Percentiles rank a stretch among this genome's conserved stretches.
Evolutionary conservation across 1,140 invertebrate species (phyloP).

Genomic region (Drosophila guanche): DNA sequence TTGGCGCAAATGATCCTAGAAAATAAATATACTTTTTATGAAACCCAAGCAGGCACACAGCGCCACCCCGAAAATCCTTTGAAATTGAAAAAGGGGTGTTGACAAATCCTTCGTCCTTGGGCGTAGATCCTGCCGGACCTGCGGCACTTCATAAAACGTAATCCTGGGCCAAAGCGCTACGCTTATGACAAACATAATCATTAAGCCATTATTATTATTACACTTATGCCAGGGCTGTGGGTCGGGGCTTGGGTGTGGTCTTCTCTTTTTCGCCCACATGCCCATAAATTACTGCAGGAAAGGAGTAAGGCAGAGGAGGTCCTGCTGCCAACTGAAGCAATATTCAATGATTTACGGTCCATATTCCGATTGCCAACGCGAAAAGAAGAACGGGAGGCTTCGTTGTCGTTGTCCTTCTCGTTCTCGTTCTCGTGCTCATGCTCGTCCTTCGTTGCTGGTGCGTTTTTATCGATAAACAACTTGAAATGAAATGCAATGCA

Average conservation of each 20-base stretch:
- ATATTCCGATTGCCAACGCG: conserved; percentile 21
- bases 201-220: conserved; percentile 79
- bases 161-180: conserved; percentile 33
- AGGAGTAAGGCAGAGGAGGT: conserved; percentile 11
- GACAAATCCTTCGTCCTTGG: conserved; percentile 54
- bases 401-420: conserved; percentile 3
- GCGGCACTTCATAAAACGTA: conserved; percentile 61
- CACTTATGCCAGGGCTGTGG: conserved; percentile 37
- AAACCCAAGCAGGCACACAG: conserved; percentile 39
- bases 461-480: conserved; percentile 73
- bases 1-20: conserved; percentile 12
- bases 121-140: conserved; percentile 32
- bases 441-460: conserved; percentile 15
- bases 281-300: conserved; percentile 67
- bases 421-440: neutral
- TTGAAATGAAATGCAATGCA: conserved; percentile 75
- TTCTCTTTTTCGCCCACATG: conserved; percentile 24
- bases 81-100: conserved; percentile 43
- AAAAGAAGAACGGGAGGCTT: conserved; percentile 27
- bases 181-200: conserved; percentile 73
- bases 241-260: neutral
- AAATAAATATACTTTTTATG: conserved; percentile 42
- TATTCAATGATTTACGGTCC: conserved; percentile 64
- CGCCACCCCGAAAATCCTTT: conserved; percentile 1
- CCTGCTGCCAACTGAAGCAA: conserved; percentile 40